Conservation (phyloP, 2,888 invertebrate species). For the Limenitis camilla region DNA sequence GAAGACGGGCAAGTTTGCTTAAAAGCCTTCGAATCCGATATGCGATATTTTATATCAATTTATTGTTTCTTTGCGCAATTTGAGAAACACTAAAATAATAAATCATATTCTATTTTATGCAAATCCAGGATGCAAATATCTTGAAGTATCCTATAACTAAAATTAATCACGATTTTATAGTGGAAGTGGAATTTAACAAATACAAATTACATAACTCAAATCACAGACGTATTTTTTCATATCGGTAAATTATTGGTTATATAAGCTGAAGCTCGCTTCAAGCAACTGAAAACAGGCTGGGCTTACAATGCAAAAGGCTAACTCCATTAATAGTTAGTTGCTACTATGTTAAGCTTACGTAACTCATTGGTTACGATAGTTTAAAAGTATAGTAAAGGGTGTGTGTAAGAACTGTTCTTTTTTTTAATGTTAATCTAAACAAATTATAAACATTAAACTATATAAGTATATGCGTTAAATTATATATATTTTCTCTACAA, state of each 20-base stretch:
- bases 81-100: no score
- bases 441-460: slow-evolving; percentile 8
- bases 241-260: not conserved
- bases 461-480: not conserved
- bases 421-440: slow-evolving; percentile 5
- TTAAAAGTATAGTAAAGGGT: slow-evolving; percentile 16
- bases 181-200: no score
- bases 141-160: no score
- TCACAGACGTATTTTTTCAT: slow-evolving; percentile 13
- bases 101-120: no score
- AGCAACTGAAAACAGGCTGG: not conserved
- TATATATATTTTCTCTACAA: no score
- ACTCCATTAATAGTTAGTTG: slow-evolving; percentile 8
- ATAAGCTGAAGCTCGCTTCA: not conserved
- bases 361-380: slow-evolving; percentile 14
- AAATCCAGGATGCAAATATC: no score
- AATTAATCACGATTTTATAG: no score
- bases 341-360: slow-evolving; percentile 11
- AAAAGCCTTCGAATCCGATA: slow-evolving; percentile 21
- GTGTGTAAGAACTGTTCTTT: slow-evolving; percentile 11
- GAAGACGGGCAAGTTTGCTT: slow-evolving; percentile 42
- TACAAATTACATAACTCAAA: no score
- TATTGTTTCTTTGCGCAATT: no score
- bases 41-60: slow-evolving; percentile 11
- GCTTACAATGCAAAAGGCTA: slow-evolving; percentile 4